Percentiles rank a stretch among this genome's conserved stretches.
Conservation (phyloP, 1,140 invertebrate genomes). For the Chionoecetes opilio region DNA sequence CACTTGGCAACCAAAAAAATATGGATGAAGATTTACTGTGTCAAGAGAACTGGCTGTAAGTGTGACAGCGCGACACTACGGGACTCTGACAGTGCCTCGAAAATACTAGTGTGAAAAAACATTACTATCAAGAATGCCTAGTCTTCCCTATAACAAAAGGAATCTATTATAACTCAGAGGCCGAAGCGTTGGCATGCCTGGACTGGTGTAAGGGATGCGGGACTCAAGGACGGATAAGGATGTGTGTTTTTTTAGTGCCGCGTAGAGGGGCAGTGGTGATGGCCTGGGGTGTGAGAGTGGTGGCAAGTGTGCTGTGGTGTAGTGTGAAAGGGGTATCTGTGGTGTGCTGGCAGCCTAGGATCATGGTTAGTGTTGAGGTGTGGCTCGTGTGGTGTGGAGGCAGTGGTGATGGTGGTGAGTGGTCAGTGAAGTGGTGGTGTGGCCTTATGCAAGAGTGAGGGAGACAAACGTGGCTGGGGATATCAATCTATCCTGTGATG, state of each 20-base stretch:
- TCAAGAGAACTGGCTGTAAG: background rate
- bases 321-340: background rate
- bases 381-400: background rate
- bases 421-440: background rate
- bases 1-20: background rate
- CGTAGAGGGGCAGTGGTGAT: background rate
- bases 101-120: background rate
- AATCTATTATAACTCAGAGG: background rate
- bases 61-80: background rate
- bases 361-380: background rate
- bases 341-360: background rate
- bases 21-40: conserved; percentile 27
- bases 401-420: conserved; percentile 11
- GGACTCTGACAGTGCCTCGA: conserved; percentile 13
- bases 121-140: background rate
- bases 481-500: background rate
- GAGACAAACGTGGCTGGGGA: background rate
- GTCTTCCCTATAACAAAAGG: background rate
- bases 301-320: background rate
- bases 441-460: background rate
- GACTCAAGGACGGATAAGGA: background rate
- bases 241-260: conserved; percentile 16
- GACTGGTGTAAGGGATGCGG: conserved; percentile 23
- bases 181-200: conserved; percentile 10
- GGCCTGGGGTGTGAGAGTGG: background rate